Evolutionary conservation across 2,888 invertebrate species (phyloP).

Genomic region (Agrotis clavis): DNA sequence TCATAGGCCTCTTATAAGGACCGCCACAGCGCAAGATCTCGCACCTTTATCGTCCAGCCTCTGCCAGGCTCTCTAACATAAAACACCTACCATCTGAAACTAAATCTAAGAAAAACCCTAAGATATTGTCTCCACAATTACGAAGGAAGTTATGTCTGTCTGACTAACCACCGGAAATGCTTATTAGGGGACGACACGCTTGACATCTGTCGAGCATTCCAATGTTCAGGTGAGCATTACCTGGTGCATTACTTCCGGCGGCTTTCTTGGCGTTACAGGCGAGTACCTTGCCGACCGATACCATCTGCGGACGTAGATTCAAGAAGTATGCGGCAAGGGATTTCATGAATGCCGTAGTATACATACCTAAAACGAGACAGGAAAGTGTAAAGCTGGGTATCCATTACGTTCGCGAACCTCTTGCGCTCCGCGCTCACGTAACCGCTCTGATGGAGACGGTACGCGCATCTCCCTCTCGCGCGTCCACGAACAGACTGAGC

Average conservation of each 20-base stretch:
- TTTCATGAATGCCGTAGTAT: background rate
- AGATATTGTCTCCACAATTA: slow-evolving; percentile 30
- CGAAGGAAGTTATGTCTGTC: slow-evolving; percentile 38
- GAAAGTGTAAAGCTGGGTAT: background rate
- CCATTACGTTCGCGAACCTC: no score
- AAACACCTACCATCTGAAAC: background rate
- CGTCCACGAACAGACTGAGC: no score
- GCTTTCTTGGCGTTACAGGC: slow-evolving; percentile 26
- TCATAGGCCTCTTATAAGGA: no score
- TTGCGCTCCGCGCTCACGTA: no score
- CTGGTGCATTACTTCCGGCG: background rate
- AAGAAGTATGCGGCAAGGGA: background rate
- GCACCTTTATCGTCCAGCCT: no score
- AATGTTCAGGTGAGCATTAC: slow-evolving; percentile 45
- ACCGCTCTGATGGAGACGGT: no score
- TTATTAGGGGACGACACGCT: slow-evolving; percentile 51
- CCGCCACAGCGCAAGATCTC: no score
- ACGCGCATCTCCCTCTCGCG: no score
- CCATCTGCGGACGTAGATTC: background rate
- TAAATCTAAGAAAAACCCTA: slow-evolving; percentile 1
- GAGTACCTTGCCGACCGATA: background rate
- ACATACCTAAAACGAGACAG: background rate
- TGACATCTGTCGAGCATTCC: slow-evolving; percentile 58
- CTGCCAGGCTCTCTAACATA: background rate
- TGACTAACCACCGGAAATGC: slow-evolving; percentile 53